phyloP scores from a whole-genome alignment of 2,113 vertebrate species.

The Drymodes brunneopygia region DNA sequence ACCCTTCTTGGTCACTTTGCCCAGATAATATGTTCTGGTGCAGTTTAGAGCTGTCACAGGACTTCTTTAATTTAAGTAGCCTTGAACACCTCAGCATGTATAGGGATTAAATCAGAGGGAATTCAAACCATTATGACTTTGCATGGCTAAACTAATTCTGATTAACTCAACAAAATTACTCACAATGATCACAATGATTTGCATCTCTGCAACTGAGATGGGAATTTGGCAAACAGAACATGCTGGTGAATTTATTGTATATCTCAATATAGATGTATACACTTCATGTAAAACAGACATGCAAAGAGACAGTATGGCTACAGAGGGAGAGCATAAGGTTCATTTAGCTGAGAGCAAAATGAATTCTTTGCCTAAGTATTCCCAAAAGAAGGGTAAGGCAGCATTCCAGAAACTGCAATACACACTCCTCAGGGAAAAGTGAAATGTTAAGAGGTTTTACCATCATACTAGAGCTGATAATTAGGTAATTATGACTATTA shows the following conservation, averaged over 20 bases:
- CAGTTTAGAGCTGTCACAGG: not conserved
- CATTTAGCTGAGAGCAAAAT: constrained; percentile 65
- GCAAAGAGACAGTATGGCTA: constrained; percentile 28
- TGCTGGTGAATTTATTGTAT: not conserved
- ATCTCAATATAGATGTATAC: not conserved
- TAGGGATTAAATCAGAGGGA: not conserved
- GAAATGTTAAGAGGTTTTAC: constrained; percentile 76
- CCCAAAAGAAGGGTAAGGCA: constrained; percentile 64
- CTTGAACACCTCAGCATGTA: not conserved
- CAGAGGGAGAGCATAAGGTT: constrained; percentile 47
- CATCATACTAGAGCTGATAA: constrained; percentile 73
- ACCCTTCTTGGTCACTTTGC: not conserved
- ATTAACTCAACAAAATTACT: not conserved
- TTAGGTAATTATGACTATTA: constrained; percentile 77
- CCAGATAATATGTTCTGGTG: not conserved
- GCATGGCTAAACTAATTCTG: not conserved
- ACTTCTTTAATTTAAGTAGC: not conserved
- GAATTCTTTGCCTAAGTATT: constrained; percentile 69
- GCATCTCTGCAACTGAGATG: not conserved
- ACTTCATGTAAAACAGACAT: not conserved
- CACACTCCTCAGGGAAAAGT: constrained; percentile 67
- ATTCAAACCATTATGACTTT: not conserved
- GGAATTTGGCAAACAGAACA: not conserved
- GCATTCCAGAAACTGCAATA: constrained; percentile 66
- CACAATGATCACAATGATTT: not conserved